A percentile compares a stretch with the other conserved stretches of the same genome.
These are phyloP conservation scores for Helobdella robusta DNA, from an alignment of 2,888 invertebrate genomes.

Conservation along the genomic window DNA sequence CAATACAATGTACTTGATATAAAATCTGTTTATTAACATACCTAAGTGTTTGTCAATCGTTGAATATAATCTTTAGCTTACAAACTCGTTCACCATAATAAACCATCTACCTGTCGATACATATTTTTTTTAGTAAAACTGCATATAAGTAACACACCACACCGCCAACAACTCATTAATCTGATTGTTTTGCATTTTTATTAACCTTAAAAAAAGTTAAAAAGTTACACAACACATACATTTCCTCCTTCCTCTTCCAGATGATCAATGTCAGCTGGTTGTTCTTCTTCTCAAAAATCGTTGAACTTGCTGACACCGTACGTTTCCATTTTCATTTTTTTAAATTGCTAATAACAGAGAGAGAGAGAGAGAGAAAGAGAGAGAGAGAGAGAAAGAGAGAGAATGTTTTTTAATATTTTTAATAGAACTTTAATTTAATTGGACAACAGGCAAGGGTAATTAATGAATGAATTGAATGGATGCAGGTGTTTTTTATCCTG, in stretches of 20 bases:
- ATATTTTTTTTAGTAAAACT: too few relatives aligned
- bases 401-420: too few relatives aligned
- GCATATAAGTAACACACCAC: too few relatives aligned
- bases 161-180: background rate
- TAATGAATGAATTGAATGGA: background rate
- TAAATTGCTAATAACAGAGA: background rate
- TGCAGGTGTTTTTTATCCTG: conserved; percentile 45
- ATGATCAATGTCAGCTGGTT: conserved; percentile 32
- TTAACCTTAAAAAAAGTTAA: background rate
- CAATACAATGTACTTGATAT: too few relatives aligned
- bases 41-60: too few relatives aligned
- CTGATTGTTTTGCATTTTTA: background rate
- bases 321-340: conserved; percentile 33
- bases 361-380: background rate
- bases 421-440: too few relatives aligned
- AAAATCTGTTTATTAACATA: too few relatives aligned
- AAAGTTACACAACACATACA: background rate
- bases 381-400: background rate
- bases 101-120: too few relatives aligned
- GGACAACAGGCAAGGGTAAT: too few relatives aligned
- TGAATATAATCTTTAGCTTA: too few relatives aligned
- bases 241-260: conserved; percentile 36
- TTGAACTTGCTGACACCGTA: conserved; percentile 46
- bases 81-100: too few relatives aligned
- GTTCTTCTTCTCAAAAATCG: conserved; percentile 42